Evolutionary conservation across 92 coral and sea anemone species (phyloP), one percentile per base, ranked within the genome.

Genomic region (Epizoanthus fatuus): DNA sequence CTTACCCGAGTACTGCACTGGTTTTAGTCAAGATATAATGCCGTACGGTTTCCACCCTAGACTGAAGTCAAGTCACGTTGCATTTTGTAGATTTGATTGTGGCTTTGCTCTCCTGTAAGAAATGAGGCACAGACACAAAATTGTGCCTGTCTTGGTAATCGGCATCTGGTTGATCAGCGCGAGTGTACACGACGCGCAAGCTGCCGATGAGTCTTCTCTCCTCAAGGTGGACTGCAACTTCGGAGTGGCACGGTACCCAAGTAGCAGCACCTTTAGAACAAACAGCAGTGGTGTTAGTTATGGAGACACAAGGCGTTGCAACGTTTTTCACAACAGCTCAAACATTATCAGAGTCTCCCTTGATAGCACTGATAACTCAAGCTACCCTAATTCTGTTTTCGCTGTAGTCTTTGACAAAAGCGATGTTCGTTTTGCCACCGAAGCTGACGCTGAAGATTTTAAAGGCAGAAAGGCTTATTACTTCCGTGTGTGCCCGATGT

Each of bases 181-280:
- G 38, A 62, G 6, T 62, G 42, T 63, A 7, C 40, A 0, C 20
- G 69, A 63, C 22, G 72, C n/a, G 16, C 20, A 39, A 35, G 89
- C 59, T 32, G 72, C 19, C 66, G 54, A 37, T 68, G 79, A 78
- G 69, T 54, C 79, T 39, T 51, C 53, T 68, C 86, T 16, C 72
- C 69, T 69, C 45, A 53, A 86, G 45, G 98, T 91, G 19, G 17
- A 38, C 12, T 95, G 92, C 89, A 93, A 89, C 83, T 95, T 86
- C 75, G 93, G 96, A 59, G 45, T 9, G 4, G 20, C 86, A 15
- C 37, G 55, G 47, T 73, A 81, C 35, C 8, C 29, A 11, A 69
- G 40, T 45, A 81, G 77, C 60, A 64, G 49, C 19, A 40, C 54
- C 15, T 87, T 66, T 55, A 69, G 37, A 3, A 79, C 88, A 1